A percentile compares a stretch with the other conserved stretches of the same genome.
phyloP scores from a whole-genome alignment of 2,888 invertebrate genomes.

The Scaptomyza flava region DNA sequence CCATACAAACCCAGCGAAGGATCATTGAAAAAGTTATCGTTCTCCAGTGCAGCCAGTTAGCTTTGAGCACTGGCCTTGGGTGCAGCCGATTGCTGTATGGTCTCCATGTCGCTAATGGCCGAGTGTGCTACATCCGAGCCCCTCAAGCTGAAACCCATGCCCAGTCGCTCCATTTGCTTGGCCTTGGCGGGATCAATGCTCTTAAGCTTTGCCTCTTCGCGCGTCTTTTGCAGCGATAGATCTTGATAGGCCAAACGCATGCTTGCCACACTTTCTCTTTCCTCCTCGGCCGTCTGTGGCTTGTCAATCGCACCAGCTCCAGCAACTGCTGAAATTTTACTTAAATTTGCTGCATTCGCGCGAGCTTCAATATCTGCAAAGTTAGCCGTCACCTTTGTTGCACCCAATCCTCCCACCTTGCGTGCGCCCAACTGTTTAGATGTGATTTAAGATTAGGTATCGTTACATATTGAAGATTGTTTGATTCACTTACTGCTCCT shows the following conservation, averaged over 20 bases:
- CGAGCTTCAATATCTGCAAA: constrained; percentile 97
- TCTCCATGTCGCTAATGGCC: constrained; percentile 94
- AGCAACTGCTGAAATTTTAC: constrained; percentile 84
- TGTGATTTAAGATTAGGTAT: not conserved
- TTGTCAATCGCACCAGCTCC: constrained; percentile 72
- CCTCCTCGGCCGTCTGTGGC: constrained; percentile 86
- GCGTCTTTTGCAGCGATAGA: constrained; percentile 88
- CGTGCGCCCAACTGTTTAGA: constrained; percentile 90
- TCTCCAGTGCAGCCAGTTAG: constrained; percentile 70
- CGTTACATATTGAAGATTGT: not conserved
- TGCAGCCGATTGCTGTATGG: constrained; percentile 92
- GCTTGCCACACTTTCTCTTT: constrained; percentile 89
- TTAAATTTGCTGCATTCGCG: constrained; percentile 93
- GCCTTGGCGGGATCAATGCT: constrained; percentile 92
- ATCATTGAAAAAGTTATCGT: constrained; percentile 77
- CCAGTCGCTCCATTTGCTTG: constrained; percentile 95
- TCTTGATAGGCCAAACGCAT: constrained; percentile 92
- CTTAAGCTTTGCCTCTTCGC: constrained; percentile 90
- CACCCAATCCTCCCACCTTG: constrained; percentile 93
- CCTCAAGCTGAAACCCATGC: constrained; percentile 90
- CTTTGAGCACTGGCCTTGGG: constrained; percentile 68
- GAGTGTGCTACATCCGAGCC: constrained; percentile 91
- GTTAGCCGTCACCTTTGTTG: constrained; percentile 96
- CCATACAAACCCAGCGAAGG: constrained; percentile 74
- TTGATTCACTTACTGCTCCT: constrained; percentile 86